Percentiles rank a stretch among this genome's conserved stretches.
phyloP scores from a whole-genome alignment of 92 coral and sea anemone species.

The Zoanthus solanderi region DNA sequence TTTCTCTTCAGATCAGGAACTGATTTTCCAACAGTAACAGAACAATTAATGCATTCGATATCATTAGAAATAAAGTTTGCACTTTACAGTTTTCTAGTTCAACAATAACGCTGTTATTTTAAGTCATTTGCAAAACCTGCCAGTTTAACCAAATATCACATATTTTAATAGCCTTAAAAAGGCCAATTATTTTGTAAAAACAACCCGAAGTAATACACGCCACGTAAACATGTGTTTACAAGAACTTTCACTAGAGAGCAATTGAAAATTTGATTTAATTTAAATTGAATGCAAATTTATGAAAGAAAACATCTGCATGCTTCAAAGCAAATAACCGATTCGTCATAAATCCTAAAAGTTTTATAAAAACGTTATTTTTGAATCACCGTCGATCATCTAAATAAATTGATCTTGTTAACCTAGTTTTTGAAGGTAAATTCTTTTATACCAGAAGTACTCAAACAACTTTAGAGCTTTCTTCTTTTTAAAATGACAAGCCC shows the following conservation, averaged over 20 bases:
- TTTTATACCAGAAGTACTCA: background rate
- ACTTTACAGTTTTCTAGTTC: too few relatives aligned
- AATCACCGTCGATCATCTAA: background rate
- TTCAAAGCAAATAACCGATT: too few relatives aligned
- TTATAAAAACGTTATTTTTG: background rate
- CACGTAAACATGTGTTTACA: background rate
- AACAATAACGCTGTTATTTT: background rate
- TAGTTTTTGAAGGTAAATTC: background rate
- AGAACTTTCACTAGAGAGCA: background rate
- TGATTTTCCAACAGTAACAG: too few relatives aligned
- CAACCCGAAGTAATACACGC: background rate
- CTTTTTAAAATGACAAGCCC: background rate
- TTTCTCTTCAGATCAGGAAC: too few relatives aligned
- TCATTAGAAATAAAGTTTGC: too few relatives aligned
- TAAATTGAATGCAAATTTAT: background rate
- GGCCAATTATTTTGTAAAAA: background rate
- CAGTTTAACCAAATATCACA: too few relatives aligned
- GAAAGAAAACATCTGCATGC: too few relatives aligned
- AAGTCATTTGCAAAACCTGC: background rate
- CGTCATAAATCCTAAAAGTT: too few relatives aligned
- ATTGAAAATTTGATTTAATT: background rate
- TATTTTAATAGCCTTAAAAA: background rate
- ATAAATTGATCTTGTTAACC: background rate
- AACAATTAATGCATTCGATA: too few relatives aligned
- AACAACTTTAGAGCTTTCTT: background rate